Evolutionary conservation across 2,113 vertebrate species (phyloP), one percentile per base, ranked within the genome.

Genomic region (Onychostruthus taczanowskii): DNA sequence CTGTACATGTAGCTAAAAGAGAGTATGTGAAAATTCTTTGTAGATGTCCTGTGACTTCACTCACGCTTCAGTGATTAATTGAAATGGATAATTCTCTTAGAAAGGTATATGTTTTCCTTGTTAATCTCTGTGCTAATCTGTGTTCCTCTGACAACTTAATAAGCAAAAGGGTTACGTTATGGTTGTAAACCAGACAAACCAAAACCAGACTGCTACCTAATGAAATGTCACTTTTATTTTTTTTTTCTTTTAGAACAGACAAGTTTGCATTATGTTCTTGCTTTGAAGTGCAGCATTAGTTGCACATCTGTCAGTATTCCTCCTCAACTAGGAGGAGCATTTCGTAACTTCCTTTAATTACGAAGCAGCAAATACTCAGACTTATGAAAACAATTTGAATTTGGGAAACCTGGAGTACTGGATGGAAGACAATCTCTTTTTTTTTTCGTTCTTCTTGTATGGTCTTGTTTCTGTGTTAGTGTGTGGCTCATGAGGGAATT

Each of bases 121-220:
- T 80, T 95, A 88, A 93, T 95, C 89, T 93, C 5, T 37, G 91
- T 67, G 67, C 67, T 94, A 91, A 95, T 95, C 84, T 94, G 50
- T 77, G 87, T 80, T 91, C 22, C 39, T 95, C 63, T 85, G 78
- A 95, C 74, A 91, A 83, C 1, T 93, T 91, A 80, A 94, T 84
- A 91, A 77, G 55, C 19, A 39, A 72, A 80, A 13, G 39, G 27
- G n/a, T 88, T 94, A 87, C 0, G 0, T 89, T 89, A 73, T 90
- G 33, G 33, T 33, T 91, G 78, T 95, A 95, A 95, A 91, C 75
- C 41, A 89, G 78, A 80, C 39, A 83, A 95, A 93, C 78, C 70
- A 88, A 93, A 95, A 93, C 55, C 84, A 95, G 59, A 18, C 50
- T 76, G 53, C 84, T 94, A 62, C 70, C 78, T 93, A 79, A 91